Conservation (phyloP, 2,888 invertebrate genomes). For the Oscheius myriophilus region DNA sequence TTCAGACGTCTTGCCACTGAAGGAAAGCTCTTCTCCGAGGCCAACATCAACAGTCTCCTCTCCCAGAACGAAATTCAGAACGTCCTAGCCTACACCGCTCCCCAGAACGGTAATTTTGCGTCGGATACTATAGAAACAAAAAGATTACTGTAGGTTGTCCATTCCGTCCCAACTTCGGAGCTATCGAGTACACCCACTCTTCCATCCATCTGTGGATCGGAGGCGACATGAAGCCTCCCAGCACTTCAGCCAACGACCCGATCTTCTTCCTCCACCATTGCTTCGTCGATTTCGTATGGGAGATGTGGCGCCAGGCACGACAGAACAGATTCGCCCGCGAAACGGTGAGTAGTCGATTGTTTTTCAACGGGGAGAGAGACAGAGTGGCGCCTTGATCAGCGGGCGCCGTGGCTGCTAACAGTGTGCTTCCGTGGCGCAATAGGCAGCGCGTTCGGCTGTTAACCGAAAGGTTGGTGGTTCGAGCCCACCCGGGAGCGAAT, state of each 20-base stretch:
- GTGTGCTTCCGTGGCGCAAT: conserved; percentile 60
- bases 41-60: conserved; percentile 64
- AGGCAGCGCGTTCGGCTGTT: conserved; percentile 70
- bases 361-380: background rate
- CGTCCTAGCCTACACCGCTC: conserved; percentile 69
- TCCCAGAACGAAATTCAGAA: conserved; percentile 66
- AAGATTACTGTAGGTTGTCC: conserved; percentile 62
- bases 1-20: conserved; percentile 61
- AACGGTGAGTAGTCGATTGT: conserved; percentile 31
- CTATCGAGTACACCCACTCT: conserved; percentile 68
- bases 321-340: conserved; percentile 67
- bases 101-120: conserved; percentile 50
- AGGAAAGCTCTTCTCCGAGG: conserved; percentile 62
- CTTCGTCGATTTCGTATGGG: conserved; percentile 72
- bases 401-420: too few relatives aligned
- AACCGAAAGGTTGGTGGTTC: conserved; percentile 70
- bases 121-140: background rate
- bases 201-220: conserved; percentile 66
- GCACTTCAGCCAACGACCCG: conserved; percentile 59
- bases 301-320: conserved; percentile 68
- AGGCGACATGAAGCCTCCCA: conserved; percentile 59
- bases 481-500: conserved; percentile 67
- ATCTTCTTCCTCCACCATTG: conserved; percentile 71
- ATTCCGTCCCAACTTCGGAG: conserved; percentile 67
- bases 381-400: too few relatives aligned